phyloP scores from a whole-genome alignment of 30 jellyfish, hydroid and myxozoan genomes.

The Rhopilema esculentum region DNA sequence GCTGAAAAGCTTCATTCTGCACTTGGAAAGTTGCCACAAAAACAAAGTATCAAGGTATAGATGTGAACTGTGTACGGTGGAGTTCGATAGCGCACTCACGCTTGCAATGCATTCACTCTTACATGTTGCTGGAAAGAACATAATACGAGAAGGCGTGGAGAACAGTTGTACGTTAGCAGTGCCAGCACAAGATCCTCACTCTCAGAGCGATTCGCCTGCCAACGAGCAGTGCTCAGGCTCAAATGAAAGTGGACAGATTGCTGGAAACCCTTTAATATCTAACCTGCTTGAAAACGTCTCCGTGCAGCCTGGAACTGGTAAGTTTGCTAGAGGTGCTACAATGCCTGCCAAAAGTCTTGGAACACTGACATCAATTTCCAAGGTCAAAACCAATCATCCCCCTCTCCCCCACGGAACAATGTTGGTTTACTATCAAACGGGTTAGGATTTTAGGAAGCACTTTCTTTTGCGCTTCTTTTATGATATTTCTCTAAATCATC shows the following conservation, averaged over 20 bases:
- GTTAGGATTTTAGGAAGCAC: too few species aligned
- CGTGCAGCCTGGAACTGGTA: not conserved
- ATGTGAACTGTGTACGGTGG: conserved; percentile 46
- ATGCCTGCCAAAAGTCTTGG: too few species aligned
- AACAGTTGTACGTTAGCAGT: not conserved
- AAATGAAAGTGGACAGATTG: not conserved
- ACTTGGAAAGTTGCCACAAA: conserved; percentile 53
- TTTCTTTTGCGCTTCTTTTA: too few species aligned
- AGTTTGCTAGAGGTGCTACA: not conserved
- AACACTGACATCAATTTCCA: too few species aligned
- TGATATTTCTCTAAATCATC: too few species aligned
- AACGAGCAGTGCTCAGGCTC: not conserved
- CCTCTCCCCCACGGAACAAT: too few species aligned
- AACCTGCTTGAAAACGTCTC: not conserved
- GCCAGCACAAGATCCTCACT: not conserved
- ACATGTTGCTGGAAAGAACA: conserved; percentile 48
- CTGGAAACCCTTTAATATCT: not conserved
- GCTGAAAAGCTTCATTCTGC: conserved; percentile 60
- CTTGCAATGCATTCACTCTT: conserved; percentile 54
- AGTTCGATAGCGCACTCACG: conserved; percentile 19
- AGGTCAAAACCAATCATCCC: too few species aligned
- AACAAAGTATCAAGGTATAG: not conserved
- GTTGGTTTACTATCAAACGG: too few species aligned
- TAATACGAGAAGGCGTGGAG: not conserved
- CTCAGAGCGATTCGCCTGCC: not conserved